Evolutionary conservation across 2,113 vertebrate genomes (phyloP).

Genomic region (Paraplagusia blochii): DNA sequence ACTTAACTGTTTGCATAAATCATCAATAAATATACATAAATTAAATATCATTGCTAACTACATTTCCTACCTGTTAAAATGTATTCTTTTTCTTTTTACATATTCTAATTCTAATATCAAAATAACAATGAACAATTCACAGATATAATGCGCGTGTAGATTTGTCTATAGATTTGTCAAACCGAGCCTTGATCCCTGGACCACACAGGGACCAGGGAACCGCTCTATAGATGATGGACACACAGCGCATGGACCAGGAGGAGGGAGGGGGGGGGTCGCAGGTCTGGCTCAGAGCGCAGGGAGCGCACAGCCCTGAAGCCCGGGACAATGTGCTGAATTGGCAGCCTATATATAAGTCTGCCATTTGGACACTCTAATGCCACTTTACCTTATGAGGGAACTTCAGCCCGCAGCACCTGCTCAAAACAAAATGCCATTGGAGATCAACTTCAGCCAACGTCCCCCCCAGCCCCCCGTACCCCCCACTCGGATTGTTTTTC

Average conservation of each 20-base stretch:
- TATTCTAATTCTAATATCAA: neutral
- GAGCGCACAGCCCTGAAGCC: slow-evolving; percentile 42
- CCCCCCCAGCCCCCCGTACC: too few relatives aligned
- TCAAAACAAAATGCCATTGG: slow-evolving; percentile 94
- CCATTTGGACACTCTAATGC: slow-evolving; percentile 94
- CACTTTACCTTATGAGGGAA: slow-evolving; percentile 99
- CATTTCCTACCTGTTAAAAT: neutral
- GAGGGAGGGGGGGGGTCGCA: neutral
- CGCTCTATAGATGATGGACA: slow-evolving; percentile 23
- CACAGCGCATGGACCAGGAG: slow-evolving; percentile 8
- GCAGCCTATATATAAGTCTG: slow-evolving; percentile 98
- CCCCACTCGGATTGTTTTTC: slow-evolving; percentile 85
- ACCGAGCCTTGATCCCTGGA: neutral
- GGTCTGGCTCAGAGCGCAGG: slow-evolving; percentile 38
- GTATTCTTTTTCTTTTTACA: neutral
- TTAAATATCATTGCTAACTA: neutral
- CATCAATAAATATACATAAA: neutral
- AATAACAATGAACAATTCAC: neutral
- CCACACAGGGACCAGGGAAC: slow-evolving; percentile 15
- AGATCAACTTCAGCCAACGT: slow-evolving; percentile 82
- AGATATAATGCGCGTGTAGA: neutral
- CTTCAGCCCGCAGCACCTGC: slow-evolving; percentile 91
- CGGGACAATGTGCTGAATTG: slow-evolving; percentile 93
- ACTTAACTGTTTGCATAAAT: neutral
- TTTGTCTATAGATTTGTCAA: neutral